phyloP scores from a whole-genome alignment of 2,797 vertebrate species.

The Pseudochirops cupreus region DNA sequence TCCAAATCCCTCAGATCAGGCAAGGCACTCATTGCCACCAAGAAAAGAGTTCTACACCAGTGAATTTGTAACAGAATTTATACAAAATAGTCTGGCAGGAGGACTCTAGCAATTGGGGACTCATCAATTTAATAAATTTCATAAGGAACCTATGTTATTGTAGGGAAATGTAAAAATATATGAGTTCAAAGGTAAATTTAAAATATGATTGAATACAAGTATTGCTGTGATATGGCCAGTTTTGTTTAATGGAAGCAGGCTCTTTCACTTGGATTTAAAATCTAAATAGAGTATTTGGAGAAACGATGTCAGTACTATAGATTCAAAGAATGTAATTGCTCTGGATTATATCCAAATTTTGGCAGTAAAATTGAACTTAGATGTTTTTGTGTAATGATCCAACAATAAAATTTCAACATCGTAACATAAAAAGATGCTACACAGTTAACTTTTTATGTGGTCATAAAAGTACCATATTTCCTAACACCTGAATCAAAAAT shows the following conservation, averaged over 20 bases:
- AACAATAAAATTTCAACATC: constrained; percentile 65
- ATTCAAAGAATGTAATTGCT: constrained; percentile 60
- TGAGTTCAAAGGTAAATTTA: background rate
- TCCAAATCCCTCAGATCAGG: background rate
- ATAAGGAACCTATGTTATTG: background rate
- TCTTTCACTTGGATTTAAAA: constrained; percentile 12
- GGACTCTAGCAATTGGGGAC: background rate
- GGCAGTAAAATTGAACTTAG: constrained; percentile 60
- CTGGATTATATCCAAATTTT: constrained; percentile 63
- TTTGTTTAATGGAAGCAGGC: constrained; percentile 8
- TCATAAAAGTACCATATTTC: constrained; percentile 69
- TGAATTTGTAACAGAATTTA: background rate
- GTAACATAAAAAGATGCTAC: constrained; percentile 62
- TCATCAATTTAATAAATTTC: background rate
- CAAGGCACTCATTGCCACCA: background rate
- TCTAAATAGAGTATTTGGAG: constrained; percentile 32
- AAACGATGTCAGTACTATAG: constrained; percentile 16
- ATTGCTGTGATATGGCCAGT: background rate
- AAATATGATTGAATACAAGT: background rate
- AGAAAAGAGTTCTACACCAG: background rate
- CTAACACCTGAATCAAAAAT: constrained; percentile 64
- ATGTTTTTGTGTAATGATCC: constrained; percentile 66
- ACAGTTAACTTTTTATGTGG: constrained; percentile 72
- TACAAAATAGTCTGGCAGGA: background rate
- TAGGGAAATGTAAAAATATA: background rate